Conservation (phyloP, 2,797 vertebrate species). For the Brachymystax lenok region DNA sequence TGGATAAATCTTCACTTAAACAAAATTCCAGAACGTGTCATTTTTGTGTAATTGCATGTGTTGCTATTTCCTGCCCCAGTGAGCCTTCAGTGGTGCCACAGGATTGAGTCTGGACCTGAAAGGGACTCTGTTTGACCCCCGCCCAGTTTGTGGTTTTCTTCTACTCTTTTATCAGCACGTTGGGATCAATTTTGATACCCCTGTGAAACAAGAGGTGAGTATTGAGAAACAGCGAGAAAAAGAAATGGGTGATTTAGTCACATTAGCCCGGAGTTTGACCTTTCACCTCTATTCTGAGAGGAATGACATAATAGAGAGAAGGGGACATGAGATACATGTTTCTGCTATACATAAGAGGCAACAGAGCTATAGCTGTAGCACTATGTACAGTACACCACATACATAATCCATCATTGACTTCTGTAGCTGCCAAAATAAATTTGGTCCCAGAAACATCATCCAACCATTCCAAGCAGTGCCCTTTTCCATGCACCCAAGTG, state of each 20-base stretch:
- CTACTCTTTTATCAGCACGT: slow-evolving; percentile 11
- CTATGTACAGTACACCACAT: background rate
- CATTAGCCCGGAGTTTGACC: background rate
- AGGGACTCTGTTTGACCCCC: slow-evolving; percentile 60
- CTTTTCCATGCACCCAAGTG: background rate
- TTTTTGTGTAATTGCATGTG: slow-evolving; percentile 45
- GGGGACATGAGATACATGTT: background rate
- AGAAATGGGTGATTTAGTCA: background rate
- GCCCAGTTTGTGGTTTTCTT: background rate
- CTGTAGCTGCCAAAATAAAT: background rate
- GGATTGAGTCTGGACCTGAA: slow-evolving; percentile 48
- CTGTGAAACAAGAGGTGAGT: background rate
- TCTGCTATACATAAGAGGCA: background rate
- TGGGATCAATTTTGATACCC: background rate
- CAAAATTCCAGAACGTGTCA: slow-evolving; percentile 30
- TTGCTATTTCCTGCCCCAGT: slow-evolving; percentile 53
- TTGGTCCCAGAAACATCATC: background rate
- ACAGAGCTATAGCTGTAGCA: background rate
- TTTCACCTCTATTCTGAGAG: background rate
- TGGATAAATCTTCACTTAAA: slow-evolving; percentile 27
- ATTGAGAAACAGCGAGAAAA: slow-evolving; percentile 2
- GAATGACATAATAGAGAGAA: background rate
- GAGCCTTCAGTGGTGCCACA: slow-evolving; percentile 37
- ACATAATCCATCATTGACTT: background rate
- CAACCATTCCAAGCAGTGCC: background rate